These are phyloP conservation scores for Gryon sp. DNA, from an alignment of 1,140 invertebrate genomes.

Conservation along the genomic window DNA sequence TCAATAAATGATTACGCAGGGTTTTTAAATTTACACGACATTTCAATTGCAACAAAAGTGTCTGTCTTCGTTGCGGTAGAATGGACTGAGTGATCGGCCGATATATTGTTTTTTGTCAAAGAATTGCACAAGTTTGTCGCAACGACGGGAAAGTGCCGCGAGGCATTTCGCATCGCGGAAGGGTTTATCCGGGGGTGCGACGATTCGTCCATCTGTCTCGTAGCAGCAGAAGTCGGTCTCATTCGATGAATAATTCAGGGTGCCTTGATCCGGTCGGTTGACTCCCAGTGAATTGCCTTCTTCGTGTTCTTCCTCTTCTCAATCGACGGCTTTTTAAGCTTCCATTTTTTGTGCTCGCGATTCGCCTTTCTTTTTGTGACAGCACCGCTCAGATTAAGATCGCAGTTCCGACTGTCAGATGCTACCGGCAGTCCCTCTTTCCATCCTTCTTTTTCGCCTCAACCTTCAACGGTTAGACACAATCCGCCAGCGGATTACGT, in stretches of 20 bases:
- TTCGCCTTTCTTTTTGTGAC: conserved; percentile 57
- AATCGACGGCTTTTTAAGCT: conserved; percentile 62
- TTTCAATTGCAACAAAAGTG: conserved; percentile 38
- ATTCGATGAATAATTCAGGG: conserved; percentile 72
- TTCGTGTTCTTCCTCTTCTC: conserved; percentile 47
- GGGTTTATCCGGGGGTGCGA: conserved; percentile 56
- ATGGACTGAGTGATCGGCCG: not conserved
- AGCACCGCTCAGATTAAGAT: conserved; percentile 68
- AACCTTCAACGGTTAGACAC: conserved; percentile 45
- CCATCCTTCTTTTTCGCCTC: conserved; percentile 2
- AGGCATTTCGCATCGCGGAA: conserved; percentile 58
- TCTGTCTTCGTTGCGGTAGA: conserved; percentile 2
- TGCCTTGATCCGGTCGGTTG: conserved; percentile 67
- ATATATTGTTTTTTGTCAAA: conserved; percentile 24
- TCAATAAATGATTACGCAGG: not conserved
- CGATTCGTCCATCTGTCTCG: conserved; percentile 59
- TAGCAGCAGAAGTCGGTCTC: conserved; percentile 42
- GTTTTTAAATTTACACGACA: conserved; percentile 9
- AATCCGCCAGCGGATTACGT: conserved; percentile 50
- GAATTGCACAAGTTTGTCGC: conserved; percentile 21
- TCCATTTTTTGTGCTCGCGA: conserved; percentile 54
- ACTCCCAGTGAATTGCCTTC: conserved; percentile 61
- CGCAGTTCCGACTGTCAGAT: conserved; percentile 69
- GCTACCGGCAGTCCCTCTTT: conserved; percentile 42
- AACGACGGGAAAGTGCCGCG: conserved; percentile 48